Conservation (phyloP, 2,113 vertebrate species). For the Saccopteryx leptura region DNA sequence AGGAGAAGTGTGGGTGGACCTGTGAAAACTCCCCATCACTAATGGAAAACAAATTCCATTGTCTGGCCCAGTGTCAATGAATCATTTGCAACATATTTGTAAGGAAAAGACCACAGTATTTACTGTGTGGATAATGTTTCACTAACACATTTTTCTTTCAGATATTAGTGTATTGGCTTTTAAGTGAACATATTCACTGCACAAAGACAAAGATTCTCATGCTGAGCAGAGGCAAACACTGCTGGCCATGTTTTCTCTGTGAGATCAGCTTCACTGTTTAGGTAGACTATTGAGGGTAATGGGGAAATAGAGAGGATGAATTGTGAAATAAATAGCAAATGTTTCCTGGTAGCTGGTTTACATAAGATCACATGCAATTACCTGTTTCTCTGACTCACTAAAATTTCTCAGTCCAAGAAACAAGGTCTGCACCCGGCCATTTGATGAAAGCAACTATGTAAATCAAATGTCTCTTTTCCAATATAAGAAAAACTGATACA, state of each 20-base stretch:
- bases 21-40: neutral
- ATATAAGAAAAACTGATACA: neutral
- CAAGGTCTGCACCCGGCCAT: neutral
- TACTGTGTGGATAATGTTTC: neutral
- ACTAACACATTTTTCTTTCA: neutral
- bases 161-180: neutral
- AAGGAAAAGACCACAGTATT: slow-evolving; percentile 11
- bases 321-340: neutral
- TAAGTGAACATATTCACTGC: neutral
- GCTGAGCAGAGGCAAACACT: neutral
- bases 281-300: neutral
- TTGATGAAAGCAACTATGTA: slow-evolving; percentile 8
- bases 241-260: neutral
- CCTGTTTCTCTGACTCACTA: neutral
- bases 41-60: neutral
- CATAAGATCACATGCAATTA: neutral
- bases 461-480: neutral
- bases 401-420: neutral
- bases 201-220: neutral
- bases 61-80: neutral
- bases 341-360: slow-evolving; percentile 7
- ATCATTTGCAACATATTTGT: neutral
- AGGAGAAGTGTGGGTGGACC: neutral
- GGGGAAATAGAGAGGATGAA: neutral
- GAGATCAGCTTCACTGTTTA: neutral